phyloP scores from a whole-genome alignment of 1,140 invertebrate genomes.

The Ips nitidus region DNA sequence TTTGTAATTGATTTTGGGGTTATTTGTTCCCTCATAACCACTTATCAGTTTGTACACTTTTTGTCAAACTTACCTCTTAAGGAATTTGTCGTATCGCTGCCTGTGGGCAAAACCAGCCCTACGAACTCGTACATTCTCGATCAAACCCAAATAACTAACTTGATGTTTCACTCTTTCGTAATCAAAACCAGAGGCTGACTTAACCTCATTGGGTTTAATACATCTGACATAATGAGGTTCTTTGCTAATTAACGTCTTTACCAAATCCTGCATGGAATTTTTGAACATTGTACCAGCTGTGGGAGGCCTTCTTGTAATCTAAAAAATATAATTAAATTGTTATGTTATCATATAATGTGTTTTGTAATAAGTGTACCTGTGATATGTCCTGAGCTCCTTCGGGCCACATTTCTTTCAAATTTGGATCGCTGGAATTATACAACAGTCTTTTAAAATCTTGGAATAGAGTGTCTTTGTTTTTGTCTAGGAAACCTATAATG shows the following conservation, averaged over 20 bases:
- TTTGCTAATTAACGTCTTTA: slow-evolving; percentile 85
- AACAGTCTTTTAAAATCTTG: slow-evolving; percentile 94
- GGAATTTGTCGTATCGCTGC: slow-evolving; percentile 86
- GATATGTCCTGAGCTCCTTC: slow-evolving; percentile 90
- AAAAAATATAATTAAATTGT: slow-evolving; percentile 40
- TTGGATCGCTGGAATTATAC: slow-evolving; percentile 75
- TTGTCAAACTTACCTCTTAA: slow-evolving; percentile 61
- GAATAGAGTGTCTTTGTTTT: slow-evolving; percentile 93
- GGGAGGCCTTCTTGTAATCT: slow-evolving; percentile 90
- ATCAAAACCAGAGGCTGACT: slow-evolving; percentile 81
- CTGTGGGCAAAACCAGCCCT: slow-evolving; percentile 92
- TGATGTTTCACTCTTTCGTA: slow-evolving; percentile 83
- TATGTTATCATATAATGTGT: neutral
- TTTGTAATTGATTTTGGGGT: too few species aligned
- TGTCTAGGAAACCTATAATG: slow-evolving; percentile 89
- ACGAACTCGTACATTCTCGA: slow-evolving; percentile 92
- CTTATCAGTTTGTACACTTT: neutral
- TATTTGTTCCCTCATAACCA: too few species aligned
- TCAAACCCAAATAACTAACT: slow-evolving; percentile 84
- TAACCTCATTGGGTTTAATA: slow-evolving; percentile 93
- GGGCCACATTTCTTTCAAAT: slow-evolving; percentile 89
- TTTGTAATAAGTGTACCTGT: slow-evolving; percentile 58
- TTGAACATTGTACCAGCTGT: slow-evolving; percentile 94
- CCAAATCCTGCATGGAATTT: slow-evolving; percentile 89
- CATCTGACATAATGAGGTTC: slow-evolving; percentile 97